These are phyloP conservation scores for Adrianichthys oophorus DNA, from an alignment of 2,797 vertebrate genomes.

Conservation along the genomic window DNA sequence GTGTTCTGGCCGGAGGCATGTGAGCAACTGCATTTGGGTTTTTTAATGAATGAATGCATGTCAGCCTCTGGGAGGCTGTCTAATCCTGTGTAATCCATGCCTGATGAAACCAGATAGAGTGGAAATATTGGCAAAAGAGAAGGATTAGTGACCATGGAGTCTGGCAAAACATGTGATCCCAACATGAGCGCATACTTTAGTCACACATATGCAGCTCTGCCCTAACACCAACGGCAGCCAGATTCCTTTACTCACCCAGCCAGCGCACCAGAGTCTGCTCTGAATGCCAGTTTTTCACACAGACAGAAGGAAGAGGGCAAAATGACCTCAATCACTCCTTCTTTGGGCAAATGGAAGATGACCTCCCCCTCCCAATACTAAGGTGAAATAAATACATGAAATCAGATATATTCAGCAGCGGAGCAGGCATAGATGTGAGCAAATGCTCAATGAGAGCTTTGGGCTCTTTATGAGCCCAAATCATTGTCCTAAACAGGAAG, in stretches of 20 bases:
- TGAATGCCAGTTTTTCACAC: too few relatives aligned
- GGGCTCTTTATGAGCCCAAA: too few relatives aligned
- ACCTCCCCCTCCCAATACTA: too few relatives aligned
- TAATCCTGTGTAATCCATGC: slow-evolving; percentile 80
- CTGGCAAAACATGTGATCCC: slow-evolving; percentile 68
- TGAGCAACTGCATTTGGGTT: slow-evolving; percentile 49
- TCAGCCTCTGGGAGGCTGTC: slow-evolving; percentile 61
- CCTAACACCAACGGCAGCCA: slow-evolving; percentile 7
- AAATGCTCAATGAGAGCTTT: too few relatives aligned
- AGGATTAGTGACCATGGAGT: slow-evolving; percentile 72
- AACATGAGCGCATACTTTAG: slow-evolving; percentile 51
- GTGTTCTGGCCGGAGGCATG: slow-evolving; percentile 32
- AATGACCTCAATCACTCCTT: neutral
- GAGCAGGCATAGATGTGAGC: too few relatives aligned
- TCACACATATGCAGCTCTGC: slow-evolving; percentile 53
- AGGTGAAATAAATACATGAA: too few relatives aligned
- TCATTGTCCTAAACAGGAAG: too few relatives aligned
- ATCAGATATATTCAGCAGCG: too few relatives aligned
- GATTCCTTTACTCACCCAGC: too few relatives aligned
- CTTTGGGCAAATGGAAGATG: too few relatives aligned
- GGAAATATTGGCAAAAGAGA: slow-evolving; percentile 77
- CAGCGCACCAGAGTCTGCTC: too few relatives aligned
- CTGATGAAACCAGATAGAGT: slow-evolving; percentile 78
- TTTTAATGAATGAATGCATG: slow-evolving; percentile 76
- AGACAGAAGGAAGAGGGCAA: neutral